phyloP scores from a whole-genome alignment of 2,797 vertebrate genomes.

The Muscicapa striata region DNA sequence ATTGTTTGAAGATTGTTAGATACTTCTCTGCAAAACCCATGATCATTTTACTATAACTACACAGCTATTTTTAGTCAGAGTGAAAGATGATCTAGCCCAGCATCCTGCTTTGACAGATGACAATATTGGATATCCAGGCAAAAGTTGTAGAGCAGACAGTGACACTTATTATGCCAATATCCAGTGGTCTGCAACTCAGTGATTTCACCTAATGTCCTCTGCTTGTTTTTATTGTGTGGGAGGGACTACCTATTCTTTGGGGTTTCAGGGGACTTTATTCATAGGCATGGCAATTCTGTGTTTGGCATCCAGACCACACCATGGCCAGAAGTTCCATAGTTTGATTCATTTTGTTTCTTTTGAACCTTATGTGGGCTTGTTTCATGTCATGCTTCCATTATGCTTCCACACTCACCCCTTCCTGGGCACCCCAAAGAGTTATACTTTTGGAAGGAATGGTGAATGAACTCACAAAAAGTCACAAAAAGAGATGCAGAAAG shows the following conservation, averaged over 20 bases:
- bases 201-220: not conserved
- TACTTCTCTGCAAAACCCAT: not conserved
- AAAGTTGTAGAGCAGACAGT: not conserved
- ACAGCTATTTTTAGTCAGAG: not conserved
- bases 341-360: not conserved
- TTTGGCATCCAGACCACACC: not conserved
- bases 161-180: not conserved
- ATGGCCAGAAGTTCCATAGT: fast-evolving
- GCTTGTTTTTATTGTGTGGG: fast-evolving
- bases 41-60: not conserved
- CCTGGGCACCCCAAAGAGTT: not conserved
- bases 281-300: not conserved
- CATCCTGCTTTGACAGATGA: not conserved
- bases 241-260: fast-evolving
- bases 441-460: not conserved
- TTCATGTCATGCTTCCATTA: not conserved
- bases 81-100: not conserved
- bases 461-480: not conserved
- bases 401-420: not conserved
- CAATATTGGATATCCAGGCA: not conserved
- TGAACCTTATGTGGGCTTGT: not conserved
- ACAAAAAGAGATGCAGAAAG: not conserved
- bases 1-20: not conserved
- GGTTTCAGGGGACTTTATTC: not conserved
- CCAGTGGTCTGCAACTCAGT: not conserved